These are phyloP conservation scores for Aplidium turbinatum DNA, from an alignment of 23 tunicate species.

Conservation along the genomic window DNA sequence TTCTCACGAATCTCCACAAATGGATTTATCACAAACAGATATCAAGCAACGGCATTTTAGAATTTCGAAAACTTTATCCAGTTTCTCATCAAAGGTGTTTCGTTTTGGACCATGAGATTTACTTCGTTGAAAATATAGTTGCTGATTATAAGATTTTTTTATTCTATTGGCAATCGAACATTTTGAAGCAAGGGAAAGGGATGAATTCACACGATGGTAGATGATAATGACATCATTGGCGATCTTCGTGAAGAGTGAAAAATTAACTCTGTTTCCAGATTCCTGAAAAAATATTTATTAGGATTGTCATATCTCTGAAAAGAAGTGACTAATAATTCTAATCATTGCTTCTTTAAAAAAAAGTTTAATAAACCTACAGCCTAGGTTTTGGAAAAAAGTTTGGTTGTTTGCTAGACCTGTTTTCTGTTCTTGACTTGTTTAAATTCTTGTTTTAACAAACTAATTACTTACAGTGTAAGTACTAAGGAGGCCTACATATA, in stretches of 20 bases:
- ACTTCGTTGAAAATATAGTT: slow-evolving; percentile 18
- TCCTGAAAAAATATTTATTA: too few relatives aligned
- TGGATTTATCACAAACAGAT: slow-evolving; percentile 6
- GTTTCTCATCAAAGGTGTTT: slow-evolving; percentile 10
- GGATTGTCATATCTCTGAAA: too few relatives aligned
- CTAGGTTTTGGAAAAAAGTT: too few relatives aligned
- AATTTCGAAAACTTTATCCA: slow-evolving; percentile 23
- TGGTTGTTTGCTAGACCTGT: too few relatives aligned
- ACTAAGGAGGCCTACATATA: too few relatives aligned
- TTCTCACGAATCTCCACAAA: slow-evolving; percentile 13
- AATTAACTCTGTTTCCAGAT: background rate
- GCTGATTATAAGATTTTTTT: slow-evolving; percentile 8
- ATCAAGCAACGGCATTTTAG: slow-evolving; percentile 22
- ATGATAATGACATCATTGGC: slow-evolving; percentile 10
- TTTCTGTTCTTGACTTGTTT: too few relatives aligned
- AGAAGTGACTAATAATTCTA: too few relatives aligned
- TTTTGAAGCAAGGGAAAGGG: slow-evolving; percentile 6
- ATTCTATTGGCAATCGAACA: slow-evolving; percentile 20
- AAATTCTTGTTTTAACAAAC: too few relatives aligned
- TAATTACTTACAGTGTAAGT: too few relatives aligned
- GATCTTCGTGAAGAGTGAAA: background rate
- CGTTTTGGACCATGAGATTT: slow-evolving; percentile 20
- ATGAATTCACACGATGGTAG: slow-evolving; percentile 14
- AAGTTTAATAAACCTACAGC: too few relatives aligned
- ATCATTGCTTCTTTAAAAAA: too few relatives aligned